These are phyloP conservation scores for Eucera pruinosa DNA, from an alignment of 2,888 invertebrate genomes.

Conservation along the genomic window DNA sequence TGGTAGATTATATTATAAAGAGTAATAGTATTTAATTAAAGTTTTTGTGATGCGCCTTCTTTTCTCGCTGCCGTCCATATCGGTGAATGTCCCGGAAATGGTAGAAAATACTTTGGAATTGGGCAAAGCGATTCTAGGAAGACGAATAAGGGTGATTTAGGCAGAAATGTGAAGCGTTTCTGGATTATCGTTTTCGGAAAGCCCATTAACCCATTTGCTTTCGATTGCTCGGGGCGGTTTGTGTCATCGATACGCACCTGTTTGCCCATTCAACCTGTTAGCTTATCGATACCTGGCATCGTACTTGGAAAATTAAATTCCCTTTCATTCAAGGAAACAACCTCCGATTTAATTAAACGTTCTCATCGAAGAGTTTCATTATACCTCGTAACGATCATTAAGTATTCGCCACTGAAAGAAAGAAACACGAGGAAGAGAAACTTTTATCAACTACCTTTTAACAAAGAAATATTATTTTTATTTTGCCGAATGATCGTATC, in stretches of 20 bases:
- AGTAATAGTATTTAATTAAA: too few species aligned
- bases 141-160: constrained; percentile 8
- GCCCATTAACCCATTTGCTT: constrained; percentile 74
- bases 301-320: constrained; percentile 26
- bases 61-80: too few species aligned
- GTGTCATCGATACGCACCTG: constrained; percentile 61
- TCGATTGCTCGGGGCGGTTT: constrained; percentile 61
- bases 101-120: background rate
- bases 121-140: background rate
- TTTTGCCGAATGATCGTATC: too few species aligned
- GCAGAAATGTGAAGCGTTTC: constrained; percentile 37
- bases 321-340: background rate
- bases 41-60: too few species aligned
- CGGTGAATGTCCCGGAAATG: too few species aligned
- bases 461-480: too few species aligned
- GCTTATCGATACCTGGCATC: constrained; percentile 35
- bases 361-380: too few species aligned
- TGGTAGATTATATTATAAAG: too few species aligned
- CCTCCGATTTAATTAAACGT: constrained; percentile 7
- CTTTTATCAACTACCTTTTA: too few species aligned
- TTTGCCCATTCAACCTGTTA: constrained; percentile 40
- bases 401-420: background rate
- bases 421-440: background rate
- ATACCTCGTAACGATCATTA: background rate
- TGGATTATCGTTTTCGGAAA: constrained; percentile 64